Percentiles rank a stretch among this genome's conserved stretches.
Evolutionary conservation across 2,113 vertebrate species (phyloP).

Genomic region (Aythya baeri): DNA sequence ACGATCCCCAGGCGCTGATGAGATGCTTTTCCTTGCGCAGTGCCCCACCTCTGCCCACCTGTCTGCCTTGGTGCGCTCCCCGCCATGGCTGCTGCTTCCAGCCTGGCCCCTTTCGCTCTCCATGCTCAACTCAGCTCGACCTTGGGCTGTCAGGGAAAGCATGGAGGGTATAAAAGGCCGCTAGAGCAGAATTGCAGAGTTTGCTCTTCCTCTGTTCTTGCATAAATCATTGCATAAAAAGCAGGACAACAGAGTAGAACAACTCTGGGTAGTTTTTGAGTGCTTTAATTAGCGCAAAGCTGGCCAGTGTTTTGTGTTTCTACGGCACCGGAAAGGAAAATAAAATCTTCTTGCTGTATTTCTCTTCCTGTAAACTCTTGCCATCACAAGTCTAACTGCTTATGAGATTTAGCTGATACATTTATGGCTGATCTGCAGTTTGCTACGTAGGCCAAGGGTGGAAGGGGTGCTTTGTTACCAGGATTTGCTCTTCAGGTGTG

Average conservation of each 20-base stretch:
- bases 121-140: rapidly evolving
- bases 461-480: background rate
- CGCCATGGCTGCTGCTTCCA: background rate
- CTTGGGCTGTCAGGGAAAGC: background rate
- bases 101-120: background rate
- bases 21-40: background rate
- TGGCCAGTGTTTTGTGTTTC: background rate
- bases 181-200: background rate
- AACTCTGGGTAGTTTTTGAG: background rate
- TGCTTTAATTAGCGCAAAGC: background rate
- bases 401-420: background rate
- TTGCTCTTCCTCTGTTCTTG: background rate
- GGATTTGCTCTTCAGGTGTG: background rate
- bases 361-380: background rate
- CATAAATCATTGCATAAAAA: background rate
- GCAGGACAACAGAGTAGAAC: background rate
- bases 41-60: background rate
- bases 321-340: background rate
- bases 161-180: background rate
- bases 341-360: background rate
- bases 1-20: background rate
- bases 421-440: background rate
- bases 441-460: background rate
- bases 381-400: background rate
- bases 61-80: background rate